These are phyloP conservation scores for Sparidentex hasta DNA, from an alignment of 2,797 vertebrate species.

Conservation along the genomic window DNA sequence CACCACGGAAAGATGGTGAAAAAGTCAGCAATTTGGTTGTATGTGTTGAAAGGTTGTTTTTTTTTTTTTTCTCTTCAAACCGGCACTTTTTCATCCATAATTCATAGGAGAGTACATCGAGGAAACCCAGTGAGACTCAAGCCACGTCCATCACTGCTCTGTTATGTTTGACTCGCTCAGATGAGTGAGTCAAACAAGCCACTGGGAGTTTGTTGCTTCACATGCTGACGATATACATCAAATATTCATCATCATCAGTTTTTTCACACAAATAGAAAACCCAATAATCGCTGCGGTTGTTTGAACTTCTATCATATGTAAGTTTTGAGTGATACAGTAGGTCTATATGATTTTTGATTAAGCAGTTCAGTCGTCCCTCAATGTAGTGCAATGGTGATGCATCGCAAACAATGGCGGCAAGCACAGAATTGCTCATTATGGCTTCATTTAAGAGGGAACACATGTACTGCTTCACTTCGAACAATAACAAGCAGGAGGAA, in stretches of 20 bases:
- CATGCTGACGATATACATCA: not conserved
- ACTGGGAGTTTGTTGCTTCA: conserved; percentile 32
- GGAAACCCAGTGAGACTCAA: conserved; percentile 49
- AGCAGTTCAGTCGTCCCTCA: not conserved
- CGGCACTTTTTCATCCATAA: conserved; percentile 57
- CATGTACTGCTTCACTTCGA: conserved; percentile 32
- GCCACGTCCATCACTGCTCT: conserved; percentile 56
- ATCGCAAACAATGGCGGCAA: conserved; percentile 14
- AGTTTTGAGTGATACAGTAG: not conserved
- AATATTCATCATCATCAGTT: conserved; percentile 15
- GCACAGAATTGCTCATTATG: not conserved
- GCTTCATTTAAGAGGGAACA: conserved; percentile 43
- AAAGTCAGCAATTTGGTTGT: conserved; percentile 4
- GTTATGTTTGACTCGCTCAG: conserved; percentile 48
- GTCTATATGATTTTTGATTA: not conserved
- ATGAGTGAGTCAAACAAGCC: conserved; percentile 56
- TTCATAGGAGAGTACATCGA: conserved; percentile 49
- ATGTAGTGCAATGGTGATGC: not conserved
- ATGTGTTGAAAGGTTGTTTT: not conserved
- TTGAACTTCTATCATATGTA: not conserved
- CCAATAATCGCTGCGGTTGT: not conserved
- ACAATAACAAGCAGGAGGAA: conserved; percentile 59
- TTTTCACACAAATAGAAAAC: not conserved
- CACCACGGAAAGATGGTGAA: not conserved
- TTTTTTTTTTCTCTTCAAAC: not conserved